A percentile compares a stretch with the other conserved stretches of the same genome.
Evolutionary conservation across 37 sponge, comb jelly and placozoan species (phyloP).

Genomic region (Beroe forskalii): DNA sequence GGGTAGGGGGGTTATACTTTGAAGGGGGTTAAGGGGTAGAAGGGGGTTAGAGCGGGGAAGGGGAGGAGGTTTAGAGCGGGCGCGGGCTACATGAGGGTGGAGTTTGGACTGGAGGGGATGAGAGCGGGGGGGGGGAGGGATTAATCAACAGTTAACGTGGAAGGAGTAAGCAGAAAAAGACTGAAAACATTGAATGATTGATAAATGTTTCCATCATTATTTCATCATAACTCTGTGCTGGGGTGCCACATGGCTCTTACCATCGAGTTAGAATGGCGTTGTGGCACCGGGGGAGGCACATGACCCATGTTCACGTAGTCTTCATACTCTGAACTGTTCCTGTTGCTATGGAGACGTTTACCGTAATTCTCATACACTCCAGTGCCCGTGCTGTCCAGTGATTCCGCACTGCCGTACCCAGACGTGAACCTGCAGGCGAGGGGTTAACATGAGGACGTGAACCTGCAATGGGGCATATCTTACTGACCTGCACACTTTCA

Average conservation of each 20-base stretch:
- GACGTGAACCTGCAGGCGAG: conserved; percentile 34
- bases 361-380: conserved; percentile 33
- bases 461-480: too few relatives aligned
- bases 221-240: too few relatives aligned
- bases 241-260: background rate
- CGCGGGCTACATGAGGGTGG: too few relatives aligned
- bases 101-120: too few relatives aligned
- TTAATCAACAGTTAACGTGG: too few relatives aligned
- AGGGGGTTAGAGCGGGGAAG: background rate
- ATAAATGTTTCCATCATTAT: too few relatives aligned
- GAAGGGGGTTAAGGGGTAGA: background rate
- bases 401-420: conserved; percentile 57
- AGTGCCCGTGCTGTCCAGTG: conserved; percentile 16
- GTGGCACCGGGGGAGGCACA: conserved; percentile 27
- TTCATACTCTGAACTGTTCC: conserved; percentile 60
- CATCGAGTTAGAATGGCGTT: conserved; percentile 20
- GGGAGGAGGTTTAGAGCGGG: background rate
- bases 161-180: too few relatives aligned
- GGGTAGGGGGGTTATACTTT: background rate
- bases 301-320: conserved; percentile 44
- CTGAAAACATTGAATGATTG: too few relatives aligned
- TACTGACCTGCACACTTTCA: too few relatives aligned
- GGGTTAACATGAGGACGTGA: too few relatives aligned
- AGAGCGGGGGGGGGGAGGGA: too few relatives aligned
- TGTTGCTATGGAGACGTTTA: conserved; percentile 19